Conservation (phyloP, 2,113 vertebrate genomes). For the Morphnarchus princeps region DNA sequence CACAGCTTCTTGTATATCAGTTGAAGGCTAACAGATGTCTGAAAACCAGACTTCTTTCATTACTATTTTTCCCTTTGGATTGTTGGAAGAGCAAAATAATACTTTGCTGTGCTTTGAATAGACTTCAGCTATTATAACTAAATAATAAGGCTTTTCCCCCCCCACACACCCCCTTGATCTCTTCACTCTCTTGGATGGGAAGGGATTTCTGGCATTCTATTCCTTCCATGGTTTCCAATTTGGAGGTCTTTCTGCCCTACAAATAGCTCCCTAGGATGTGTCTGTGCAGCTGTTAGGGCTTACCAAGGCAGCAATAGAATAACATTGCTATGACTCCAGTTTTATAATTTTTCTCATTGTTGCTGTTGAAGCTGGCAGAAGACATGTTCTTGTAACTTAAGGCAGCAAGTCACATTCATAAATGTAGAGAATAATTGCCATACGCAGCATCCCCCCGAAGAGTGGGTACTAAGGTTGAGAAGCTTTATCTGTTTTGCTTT, state of each 20-base stretch:
- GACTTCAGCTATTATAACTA: background rate
- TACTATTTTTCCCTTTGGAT: background rate
- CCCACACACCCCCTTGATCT: background rate
- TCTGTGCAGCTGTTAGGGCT: constrained; percentile 23
- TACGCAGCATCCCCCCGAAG: background rate
- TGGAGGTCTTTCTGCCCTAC: background rate
- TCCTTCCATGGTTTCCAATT: background rate
- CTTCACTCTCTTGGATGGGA: background rate
- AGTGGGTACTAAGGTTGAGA: background rate
- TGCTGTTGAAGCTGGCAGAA: background rate
- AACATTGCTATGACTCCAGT: background rate
- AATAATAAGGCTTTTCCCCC: background rate
- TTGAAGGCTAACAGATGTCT: constrained; percentile 4
- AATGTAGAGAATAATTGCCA: background rate
- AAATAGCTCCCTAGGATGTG: background rate
- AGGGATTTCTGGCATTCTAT: constrained; percentile 8
- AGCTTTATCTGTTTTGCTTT: background rate
- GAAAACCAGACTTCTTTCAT: background rate
- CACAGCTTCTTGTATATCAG: background rate
- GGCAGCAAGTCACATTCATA: background rate
- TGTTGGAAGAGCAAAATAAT: background rate
- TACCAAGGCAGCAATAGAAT: background rate
- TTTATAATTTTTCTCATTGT: background rate
- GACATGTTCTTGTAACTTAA: background rate
- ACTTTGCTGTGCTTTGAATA: background rate